Conservation (phyloP, 2,888 invertebrate genomes). For the Synanthedon andrenaeformis region DNA sequence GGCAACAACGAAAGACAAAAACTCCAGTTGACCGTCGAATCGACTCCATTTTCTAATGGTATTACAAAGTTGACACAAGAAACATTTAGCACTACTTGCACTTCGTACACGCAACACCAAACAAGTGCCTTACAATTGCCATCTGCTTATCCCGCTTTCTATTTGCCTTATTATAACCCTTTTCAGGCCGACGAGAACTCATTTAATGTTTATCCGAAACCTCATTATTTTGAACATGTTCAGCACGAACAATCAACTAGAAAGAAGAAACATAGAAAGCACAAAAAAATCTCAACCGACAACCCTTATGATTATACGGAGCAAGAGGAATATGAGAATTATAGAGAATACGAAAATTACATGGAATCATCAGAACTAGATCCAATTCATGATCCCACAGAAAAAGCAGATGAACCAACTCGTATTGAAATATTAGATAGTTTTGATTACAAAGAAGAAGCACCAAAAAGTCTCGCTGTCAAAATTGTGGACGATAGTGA, state of each 20-base stretch:
- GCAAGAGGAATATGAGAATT: no score
- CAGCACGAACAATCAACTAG: not conserved
- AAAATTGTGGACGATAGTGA: no score
- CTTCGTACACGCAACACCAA: not conserved
- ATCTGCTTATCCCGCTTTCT: slow-evolving; percentile 17
- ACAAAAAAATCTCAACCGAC: no score
- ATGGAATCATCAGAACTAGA: no score
- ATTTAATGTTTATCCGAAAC: not conserved
- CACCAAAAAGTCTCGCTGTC: no score
- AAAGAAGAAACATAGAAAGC: not conserved
- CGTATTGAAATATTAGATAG: no score
- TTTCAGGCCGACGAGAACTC: not conserved
- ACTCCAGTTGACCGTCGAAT: not conserved
- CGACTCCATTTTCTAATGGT: not conserved
- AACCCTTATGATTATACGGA: no score
- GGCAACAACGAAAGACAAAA: slow-evolving; percentile 9
- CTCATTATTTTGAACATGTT: not conserved
- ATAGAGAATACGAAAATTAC: no score
- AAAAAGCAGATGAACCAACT: no score
- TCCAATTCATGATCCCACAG: no score
- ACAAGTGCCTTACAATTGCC: slow-evolving; percentile 2
- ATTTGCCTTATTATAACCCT: slow-evolving; percentile 20
- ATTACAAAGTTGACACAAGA: not conserved
- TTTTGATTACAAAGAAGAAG: no score
- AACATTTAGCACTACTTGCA: not conserved